Percentiles rank a stretch among this genome's conserved stretches.
phyloP scores from a whole-genome alignment of 2,113 vertebrate genomes.

The Chelonoidis abingdonii region DNA sequence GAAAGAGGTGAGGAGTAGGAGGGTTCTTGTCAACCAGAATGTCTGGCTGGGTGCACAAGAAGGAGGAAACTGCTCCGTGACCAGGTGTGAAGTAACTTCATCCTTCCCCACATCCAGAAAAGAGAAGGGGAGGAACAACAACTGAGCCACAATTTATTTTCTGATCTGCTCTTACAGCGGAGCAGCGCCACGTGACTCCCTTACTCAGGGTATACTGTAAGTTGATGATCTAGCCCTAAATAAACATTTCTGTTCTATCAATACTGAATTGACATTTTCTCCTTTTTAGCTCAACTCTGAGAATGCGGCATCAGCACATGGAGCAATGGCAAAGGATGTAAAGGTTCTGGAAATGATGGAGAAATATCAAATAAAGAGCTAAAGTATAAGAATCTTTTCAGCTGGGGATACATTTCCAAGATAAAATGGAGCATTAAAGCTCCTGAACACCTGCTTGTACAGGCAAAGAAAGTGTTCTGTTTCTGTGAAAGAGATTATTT shows the following conservation, averaged over 20 bases:
- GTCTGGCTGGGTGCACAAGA: not conserved
- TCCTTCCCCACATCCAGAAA: not conserved
- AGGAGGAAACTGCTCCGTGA: not conserved
- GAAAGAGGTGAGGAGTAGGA: not conserved
- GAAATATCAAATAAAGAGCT: not conserved
- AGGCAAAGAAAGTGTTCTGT: not conserved
- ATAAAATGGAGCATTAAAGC: conserved; percentile 34
- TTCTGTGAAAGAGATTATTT: not conserved
- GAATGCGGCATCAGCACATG: not conserved
- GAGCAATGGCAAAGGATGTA: not conserved
- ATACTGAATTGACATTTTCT: not conserved
- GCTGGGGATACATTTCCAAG: not conserved
- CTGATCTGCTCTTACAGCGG: not conserved
- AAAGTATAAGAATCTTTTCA: not conserved
- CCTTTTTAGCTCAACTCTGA: not conserved
- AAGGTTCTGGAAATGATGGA: not conserved
- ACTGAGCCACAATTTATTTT: not conserved
- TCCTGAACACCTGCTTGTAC: conserved; percentile 4
- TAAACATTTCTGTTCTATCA: not conserved
- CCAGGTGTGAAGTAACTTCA: not conserved
- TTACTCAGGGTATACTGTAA: not conserved
- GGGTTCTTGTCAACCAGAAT: not conserved
- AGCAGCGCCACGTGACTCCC: accelerated
- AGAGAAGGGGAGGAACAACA: accelerated
- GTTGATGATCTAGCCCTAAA: not conserved